Evolutionary conservation across 2,113 vertebrate genomes (phyloP), one percentile per base, ranked within the genome.

Genomic region (Carassius auratus): DNA sequence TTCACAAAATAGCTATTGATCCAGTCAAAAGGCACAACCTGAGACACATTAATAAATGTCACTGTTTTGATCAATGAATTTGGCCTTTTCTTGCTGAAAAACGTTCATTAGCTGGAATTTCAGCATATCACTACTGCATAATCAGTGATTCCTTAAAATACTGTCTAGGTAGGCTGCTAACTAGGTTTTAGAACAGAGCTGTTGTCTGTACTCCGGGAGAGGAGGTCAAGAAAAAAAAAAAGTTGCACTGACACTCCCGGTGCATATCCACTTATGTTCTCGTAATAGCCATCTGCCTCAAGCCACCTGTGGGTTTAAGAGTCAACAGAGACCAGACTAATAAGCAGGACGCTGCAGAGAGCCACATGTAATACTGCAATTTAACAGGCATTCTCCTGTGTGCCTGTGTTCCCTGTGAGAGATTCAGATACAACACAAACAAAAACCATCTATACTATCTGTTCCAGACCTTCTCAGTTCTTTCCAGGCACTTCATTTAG

Each of bases 291-390:
- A 15, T 80, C 48, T 36, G 6, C 76, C 68, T 69, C 76, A 30
- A 21, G 23, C 86, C 74, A 86, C 64, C 61, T 83, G 80, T 45
- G 50, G 86, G 50, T 84, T 83, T 62, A 84, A 87, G 81, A 87
- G 74, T 76, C 61, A 77, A 76, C 30, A 73, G 62, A 87, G n/a
- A 83, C 33, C 86, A 71, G 81, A 78, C 81, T 87, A 61, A 83
- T 83, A 69, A 87, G 64, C 61, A 69, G 73, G 48, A 76, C 45
- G 78, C 42, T 69, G 73, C 61, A 76, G 73, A 64, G 42, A 59
- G 17, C 68, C 33, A 75, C 69, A 64, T 74, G 52, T 80, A 45
- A 81, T n/a, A 81, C 76, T 81, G 52, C 62, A 80, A 17, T 66
- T 73, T 74, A 30, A n/a, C 9, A 80, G 76, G 64, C 26, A 57